Base-by-base conservation (phyloP, 2,797 vertebrate species). In the Falco peregrinus region DNA sequence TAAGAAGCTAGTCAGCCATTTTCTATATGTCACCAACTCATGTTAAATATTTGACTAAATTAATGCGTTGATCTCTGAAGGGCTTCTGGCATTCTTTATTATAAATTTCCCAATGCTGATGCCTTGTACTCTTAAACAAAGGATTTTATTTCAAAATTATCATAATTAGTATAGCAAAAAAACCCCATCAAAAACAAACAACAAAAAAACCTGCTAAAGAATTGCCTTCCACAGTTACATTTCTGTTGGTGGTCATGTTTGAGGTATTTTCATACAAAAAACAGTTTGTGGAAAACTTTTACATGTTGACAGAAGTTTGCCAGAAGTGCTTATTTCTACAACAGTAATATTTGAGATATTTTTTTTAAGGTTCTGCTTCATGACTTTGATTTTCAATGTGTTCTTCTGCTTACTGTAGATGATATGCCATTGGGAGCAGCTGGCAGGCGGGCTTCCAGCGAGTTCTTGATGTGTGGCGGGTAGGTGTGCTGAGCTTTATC, bases 401-500 rank as follows among this genome's bases (percentile, higher is more conserved):
- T 80, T 96, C 26, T 92, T 45, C 86, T 84, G 93, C 77, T 81
- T 85, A 77, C 90, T 95, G 92, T 97, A 99, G 99, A 99, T 96
- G 99, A 99, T 67, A 98, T 98, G 97, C 98, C 99, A 11, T 94
- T 98, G 97, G 99, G 98, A 96, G 96, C 98, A 37, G 97, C 96
- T 56, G 98, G 98, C 76, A 98, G 98, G 64, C 97, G 98, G 47
- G 97, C 98, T n/a, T 99, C 99, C 33, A 99, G 98, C n/a, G 99
- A 99, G 91, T 99, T 99, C 97, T 97, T 99, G 90, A 97, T 99
- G 95, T 99, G 98, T 96, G 99, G 98, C 98, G 99, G 99, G 99
- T 99, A 98, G 98, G 99, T 98, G 93, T 94, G 85, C 73, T 88
- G 54, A 68, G 39, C 82, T 93, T 95, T 78, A 73, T 84, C 70